Evolutionary conservation across 2,797 vertebrate species (phyloP).

Genomic region (Caiman crocodilus): DNA sequence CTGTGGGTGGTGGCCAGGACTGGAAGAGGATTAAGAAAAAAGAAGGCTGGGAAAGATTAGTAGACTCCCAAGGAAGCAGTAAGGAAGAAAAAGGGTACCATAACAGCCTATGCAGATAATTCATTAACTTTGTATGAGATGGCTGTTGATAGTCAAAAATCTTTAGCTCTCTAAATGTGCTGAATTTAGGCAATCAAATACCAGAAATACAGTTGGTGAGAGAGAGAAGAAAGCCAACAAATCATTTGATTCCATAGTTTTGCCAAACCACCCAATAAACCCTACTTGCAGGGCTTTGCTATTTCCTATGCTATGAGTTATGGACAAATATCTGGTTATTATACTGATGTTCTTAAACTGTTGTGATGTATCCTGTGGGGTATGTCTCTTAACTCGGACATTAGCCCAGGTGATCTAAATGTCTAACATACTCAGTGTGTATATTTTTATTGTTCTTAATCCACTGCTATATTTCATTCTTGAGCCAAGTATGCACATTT

Average conservation of each 20-base stretch:
- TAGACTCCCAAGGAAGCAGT: neutral
- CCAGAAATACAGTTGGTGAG: neutral
- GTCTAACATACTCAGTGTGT: neutral
- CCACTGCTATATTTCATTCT: neutral
- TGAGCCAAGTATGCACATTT: neutral
- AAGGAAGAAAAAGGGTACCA: neutral
- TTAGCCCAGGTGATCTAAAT: neutral
- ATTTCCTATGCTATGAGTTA: neutral
- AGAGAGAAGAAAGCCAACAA: neutral
- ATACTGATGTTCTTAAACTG: neutral
- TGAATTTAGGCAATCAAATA: neutral
- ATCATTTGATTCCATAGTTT: neutral
- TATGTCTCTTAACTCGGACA: neutral
- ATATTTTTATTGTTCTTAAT: neutral
- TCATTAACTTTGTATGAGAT: neutral
- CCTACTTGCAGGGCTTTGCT: neutral
- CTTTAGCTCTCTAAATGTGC: neutral
- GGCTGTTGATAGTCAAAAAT: neutral
- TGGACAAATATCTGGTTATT: neutral
- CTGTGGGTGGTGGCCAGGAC: neutral
- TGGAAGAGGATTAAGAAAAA: neutral
- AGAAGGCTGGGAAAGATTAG: neutral
- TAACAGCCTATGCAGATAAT: neutral
- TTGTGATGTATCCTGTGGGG: neutral
- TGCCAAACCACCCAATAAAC: neutral